Evolutionary conservation across 2,888 invertebrate genomes (phyloP).

Genomic region (Pimpla rufipes): DNA sequence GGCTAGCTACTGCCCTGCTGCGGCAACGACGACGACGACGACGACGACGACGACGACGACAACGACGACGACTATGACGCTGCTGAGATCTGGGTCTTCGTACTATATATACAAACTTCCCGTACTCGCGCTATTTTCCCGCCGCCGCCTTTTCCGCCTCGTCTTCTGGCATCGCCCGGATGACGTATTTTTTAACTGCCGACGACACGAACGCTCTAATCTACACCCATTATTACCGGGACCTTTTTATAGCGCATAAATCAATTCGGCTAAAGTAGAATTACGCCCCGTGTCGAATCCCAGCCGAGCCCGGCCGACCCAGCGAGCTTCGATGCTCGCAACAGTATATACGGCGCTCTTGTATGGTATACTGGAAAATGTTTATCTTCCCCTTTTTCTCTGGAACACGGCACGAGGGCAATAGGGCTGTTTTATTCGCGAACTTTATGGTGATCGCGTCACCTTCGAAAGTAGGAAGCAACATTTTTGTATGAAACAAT

Average conservation of each 20-base stretch:
- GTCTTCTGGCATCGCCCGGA: constrained; percentile 59
- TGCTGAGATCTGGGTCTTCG: constrained; percentile 8
- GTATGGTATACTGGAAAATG: constrained; percentile 28
- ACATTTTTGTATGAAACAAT: not conserved
- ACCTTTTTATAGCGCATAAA: constrained; percentile 80
- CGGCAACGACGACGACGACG: constrained; percentile 40
- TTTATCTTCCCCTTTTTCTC: constrained; percentile 45
- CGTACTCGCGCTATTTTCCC: constrained; percentile 18
- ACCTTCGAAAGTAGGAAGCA: constrained; percentile 18
- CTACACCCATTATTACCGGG: constrained; percentile 77
- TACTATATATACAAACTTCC: constrained; percentile 24
- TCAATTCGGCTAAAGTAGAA: constrained; percentile 74
- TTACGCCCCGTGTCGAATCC: constrained; percentile 75
- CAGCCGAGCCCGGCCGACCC: constrained; percentile 28
- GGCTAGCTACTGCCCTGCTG: constrained; percentile 21
- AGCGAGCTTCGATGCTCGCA: constrained; percentile 3
- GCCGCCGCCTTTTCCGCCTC: constrained; percentile 24
- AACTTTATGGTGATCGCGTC: constrained; percentile 14
- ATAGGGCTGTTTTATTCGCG: constrained; percentile 22
- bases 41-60: constrained; percentile 36
- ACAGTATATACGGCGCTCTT: constrained; percentile 34
- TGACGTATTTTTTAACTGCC: constrained; percentile 80
- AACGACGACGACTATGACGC: constrained; percentile 50
- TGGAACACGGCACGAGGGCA: constrained; percentile 2
- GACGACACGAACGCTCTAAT: constrained; percentile 80